Percentiles rank a stretch among this genome's conserved stretches.
These are phyloP conservation scores for Liopterus haemorrhoidalis DNA, from an alignment of 2,888 invertebrate genomes.

Conservation along the genomic window DNA sequence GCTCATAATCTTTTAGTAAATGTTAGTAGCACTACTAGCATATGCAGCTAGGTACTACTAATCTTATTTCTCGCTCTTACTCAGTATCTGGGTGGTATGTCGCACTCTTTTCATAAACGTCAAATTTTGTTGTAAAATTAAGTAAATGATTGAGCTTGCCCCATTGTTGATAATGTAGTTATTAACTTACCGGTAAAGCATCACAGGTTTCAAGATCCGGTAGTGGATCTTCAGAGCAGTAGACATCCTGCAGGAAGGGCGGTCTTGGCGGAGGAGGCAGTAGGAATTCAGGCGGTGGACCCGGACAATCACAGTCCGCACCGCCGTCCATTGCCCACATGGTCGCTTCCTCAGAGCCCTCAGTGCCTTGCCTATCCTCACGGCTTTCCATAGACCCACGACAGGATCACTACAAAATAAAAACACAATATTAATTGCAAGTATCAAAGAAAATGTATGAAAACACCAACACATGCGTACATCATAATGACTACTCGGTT, in stretches of 20 bases:
- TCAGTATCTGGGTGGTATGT: no score
- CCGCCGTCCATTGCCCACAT: conserved; percentile 62
- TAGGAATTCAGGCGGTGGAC: conserved; percentile 68
- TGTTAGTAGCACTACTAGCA: no score
- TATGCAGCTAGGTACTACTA: no score
- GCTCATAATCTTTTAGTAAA: no score
- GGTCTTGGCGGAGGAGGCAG: conserved; percentile 70
- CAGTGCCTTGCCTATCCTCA: conserved; percentile 8
- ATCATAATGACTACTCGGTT: no score
- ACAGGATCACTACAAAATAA: conserved; percentile 4
- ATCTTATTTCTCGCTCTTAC: no score
- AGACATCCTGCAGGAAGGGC: conserved; percentile 62
- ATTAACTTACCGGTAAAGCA: conserved; percentile 65
- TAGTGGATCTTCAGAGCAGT: conserved; percentile 65
- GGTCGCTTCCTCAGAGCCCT: conserved; percentile 44
- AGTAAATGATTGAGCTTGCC: no score
- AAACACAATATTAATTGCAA: conserved; percentile 2
- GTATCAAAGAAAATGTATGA: background rate
- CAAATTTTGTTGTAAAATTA: no score
- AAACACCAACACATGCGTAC: no score
- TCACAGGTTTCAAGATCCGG: conserved; percentile 69
- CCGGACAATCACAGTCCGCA: conserved; percentile 68
- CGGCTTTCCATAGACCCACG: conserved; percentile 20
- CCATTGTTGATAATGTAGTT: no score
- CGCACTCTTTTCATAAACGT: no score